Conservation (phyloP, 1,140 invertebrate species). For the Ips nitidus region DNA sequence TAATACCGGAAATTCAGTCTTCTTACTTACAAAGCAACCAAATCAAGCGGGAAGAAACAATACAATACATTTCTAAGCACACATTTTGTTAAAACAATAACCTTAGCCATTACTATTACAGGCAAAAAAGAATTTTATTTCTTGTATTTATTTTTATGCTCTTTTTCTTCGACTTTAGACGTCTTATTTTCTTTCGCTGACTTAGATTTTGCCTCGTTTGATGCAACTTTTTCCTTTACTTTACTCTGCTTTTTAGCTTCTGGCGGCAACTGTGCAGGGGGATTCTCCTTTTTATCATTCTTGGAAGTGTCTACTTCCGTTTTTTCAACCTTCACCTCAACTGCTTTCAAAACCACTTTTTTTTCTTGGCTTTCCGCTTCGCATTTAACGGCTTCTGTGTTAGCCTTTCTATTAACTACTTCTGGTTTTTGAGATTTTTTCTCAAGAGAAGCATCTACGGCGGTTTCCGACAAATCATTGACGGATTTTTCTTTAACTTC, state of each 20-base stretch:
- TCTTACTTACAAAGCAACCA: slow-evolving; percentile 1
- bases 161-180: not conserved
- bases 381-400: not conserved
- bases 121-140: not conserved
- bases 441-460: not conserved
- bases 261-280: not conserved
- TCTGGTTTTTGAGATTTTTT: not conserved
- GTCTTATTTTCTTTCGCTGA: not conserved
- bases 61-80: not conserved
- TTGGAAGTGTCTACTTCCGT: not conserved
- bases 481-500: not conserved
- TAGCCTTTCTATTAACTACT: not conserved
- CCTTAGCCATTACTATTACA: too few species aligned
- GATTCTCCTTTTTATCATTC: not conserved
- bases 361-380: not conserved
- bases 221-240: not conserved
- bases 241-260: not conserved
- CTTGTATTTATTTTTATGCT: not conserved
- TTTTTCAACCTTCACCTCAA: not conserved
- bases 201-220: not conserved
- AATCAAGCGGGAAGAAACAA: not conserved
- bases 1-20: not conserved
- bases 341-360: not conserved
- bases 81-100: too few species aligned
- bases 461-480: not conserved